Evolutionary conservation across 2,113 vertebrate genomes (phyloP), one percentile per base, ranked within the genome.

Genomic region (Colius striatus): DNA sequence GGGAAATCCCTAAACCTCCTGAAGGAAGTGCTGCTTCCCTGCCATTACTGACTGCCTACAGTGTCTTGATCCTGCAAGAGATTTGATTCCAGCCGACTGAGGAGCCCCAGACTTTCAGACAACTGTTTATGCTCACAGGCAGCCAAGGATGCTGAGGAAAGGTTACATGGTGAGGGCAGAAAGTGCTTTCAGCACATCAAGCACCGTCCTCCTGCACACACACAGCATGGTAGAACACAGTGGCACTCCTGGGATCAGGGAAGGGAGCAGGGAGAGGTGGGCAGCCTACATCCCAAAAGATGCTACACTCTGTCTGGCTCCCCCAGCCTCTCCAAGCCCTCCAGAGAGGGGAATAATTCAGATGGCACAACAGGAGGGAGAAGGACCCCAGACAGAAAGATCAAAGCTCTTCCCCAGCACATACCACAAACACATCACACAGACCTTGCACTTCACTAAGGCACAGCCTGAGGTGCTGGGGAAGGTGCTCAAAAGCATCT

Each of bases 331-430:
- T 60, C 54, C 30, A 8, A 21, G 62, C 10, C 58, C 27, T 61
- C 54, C 47, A 30, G n/a, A 0, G 0, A 86, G 9, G 16, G 5
- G 29, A 9, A 55, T 19, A 54, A 83, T 54, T 51, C 16, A 5
- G 57, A 19, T 70, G 87, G 51, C 43, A 48, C 48, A 36, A 41
- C 0, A 68, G 54, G 30, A 80, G 13, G 34, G 8, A 93, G 30
- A 71, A 90, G 41, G 36, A 73, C 3, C n/a, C 68, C 68, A n/a
- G 27, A 19, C 30, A 54, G 29, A 15, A 0, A 2, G 60, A 53
- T 17, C 29, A 87, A 84, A 32, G 43, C 27, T 70, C 80, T 79
- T 47, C 11, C 30, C 16, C 32, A 58, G 38, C 41, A 36, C 22
- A 20, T 6, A 16, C 63, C 77, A 90, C 62, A 85, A 29, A 79